Base-by-base conservation (phyloP, 2,888 invertebrate genomes). In the Microctonus hyperodae region DNA sequence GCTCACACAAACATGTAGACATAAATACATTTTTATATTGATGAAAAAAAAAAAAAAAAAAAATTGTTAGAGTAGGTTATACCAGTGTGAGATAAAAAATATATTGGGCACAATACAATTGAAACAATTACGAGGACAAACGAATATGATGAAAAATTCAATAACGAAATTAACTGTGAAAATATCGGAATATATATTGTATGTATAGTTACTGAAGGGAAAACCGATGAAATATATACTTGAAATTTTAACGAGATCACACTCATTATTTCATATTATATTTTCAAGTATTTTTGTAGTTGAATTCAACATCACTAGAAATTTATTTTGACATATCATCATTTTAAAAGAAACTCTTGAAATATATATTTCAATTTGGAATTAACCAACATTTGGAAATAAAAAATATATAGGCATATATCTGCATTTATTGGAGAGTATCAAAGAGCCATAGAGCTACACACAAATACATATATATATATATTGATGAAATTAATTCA, bases 201-300 rank as follows among this genome's bases (percentile, higher is more conserved):
- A 5, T 44, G 44, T 37, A 13, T n/a, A 37, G 44, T 44, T 16
- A 16, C 16, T 44, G 44, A 44, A 7, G 16, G 44, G 44, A 44
- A 44, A 44, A 44, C 44, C 44, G 44, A 44, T 44, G 44, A 16
- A 20, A 16, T 44, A 16, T n/a, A 37, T 7, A 16, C 44, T 44
- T 20, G 44, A 44, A 44, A 44, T n/a, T 44, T 44, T 44, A 44
- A 44, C 44, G 44, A 44, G 44, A 44, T 44, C 44, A 44, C 9
- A 44, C 44, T 44, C 44, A 44, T 44, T 44, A 44, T 44, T 44
- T 7, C 1, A 44, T 44, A 44, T 44, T 44, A 44, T 44, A 44
- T 44, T 44, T 9, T 20, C 44, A 16, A 44, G 44, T 44, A 16
- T 44, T 44, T 16, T 16, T 44, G 44, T 44, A 16, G 16, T 44